phyloP scores from a whole-genome alignment of 2,888 invertebrate species.

The Drosophila phalerata region DNA sequence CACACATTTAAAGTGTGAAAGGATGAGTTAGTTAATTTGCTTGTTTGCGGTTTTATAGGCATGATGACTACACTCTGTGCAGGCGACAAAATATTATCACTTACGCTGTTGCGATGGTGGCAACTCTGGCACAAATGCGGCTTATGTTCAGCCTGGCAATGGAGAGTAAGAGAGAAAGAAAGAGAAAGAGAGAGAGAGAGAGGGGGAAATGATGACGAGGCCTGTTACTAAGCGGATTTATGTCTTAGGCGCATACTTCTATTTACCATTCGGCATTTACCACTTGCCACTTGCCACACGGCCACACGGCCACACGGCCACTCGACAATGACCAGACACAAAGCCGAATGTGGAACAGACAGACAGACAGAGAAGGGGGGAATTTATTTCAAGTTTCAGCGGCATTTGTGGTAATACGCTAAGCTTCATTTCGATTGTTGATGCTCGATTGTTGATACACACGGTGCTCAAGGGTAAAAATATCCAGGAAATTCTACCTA shows the following conservation, averaged over 20 bases:
- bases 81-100: slow-evolving; percentile 38
- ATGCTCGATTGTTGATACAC: slow-evolving; percentile 26
- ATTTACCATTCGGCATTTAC: slow-evolving; percentile 41
- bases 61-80: not conserved
- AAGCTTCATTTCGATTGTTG: slow-evolving; percentile 56
- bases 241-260: slow-evolving; percentile 42
- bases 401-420: slow-evolving; percentile 46
- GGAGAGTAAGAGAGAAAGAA: not conserved
- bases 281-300: slow-evolving; percentile 27
- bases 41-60: slow-evolving; percentile 49
- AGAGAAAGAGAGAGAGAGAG: not conserved
- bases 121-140: slow-evolving; percentile 48
- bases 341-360: not conserved
- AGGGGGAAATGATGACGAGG: slow-evolving; percentile 3
- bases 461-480: slow-evolving; percentile 10
- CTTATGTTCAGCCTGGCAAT: slow-evolving; percentile 29
- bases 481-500: not conserved
- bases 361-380: not conserved
- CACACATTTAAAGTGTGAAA: slow-evolving; percentile 12
- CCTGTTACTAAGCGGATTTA: slow-evolving; percentile 49
- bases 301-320: slow-evolving; percentile 9
- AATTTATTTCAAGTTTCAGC: slow-evolving; percentile 36
- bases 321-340: slow-evolving; percentile 24
- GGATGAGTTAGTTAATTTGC: slow-evolving; percentile 70
- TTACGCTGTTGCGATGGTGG: slow-evolving; percentile 13